These are phyloP conservation scores for Hippocampus abdominalis DNA, from an alignment of 2,113 vertebrate species.

Conservation along the genomic window DNA sequence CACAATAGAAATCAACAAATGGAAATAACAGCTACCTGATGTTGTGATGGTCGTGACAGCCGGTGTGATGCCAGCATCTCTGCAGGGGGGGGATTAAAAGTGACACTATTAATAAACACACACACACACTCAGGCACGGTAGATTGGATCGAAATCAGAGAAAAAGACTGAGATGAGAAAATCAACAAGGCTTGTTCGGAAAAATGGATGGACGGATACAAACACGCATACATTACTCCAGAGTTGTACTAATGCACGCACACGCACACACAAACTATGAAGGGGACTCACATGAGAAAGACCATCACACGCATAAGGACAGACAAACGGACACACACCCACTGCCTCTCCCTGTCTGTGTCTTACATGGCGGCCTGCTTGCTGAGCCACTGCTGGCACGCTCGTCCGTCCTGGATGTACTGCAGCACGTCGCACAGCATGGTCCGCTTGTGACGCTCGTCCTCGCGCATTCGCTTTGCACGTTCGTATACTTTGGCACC, in stretches of 20 bases:
- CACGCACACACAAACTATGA: too few species aligned
- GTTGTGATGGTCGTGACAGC: conserved; percentile 82
- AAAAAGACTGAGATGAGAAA: conserved; percentile 15
- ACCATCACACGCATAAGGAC: too few species aligned
- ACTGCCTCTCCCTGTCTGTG: background rate
- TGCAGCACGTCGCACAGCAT: conserved; percentile 94
- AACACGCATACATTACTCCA: too few species aligned
- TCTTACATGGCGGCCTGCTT: conserved; percentile 92
- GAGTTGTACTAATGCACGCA: too few species aligned
- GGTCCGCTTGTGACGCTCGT: conserved; percentile 88
- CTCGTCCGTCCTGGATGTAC: conserved; percentile 91
- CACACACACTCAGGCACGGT: background rate
- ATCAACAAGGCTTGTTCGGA: conserved; percentile 21
- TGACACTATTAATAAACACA: conserved; percentile 20
- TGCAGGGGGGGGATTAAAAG: conserved; percentile 61
- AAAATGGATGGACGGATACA: conserved; percentile 8
- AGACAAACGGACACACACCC: conserved; percentile 1
- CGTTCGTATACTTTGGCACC: conserved; percentile 90
- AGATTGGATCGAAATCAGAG: conserved; percentile 26
- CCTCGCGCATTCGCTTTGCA: conserved; percentile 84
- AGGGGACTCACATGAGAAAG: too few species aligned
- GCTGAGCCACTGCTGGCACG: conserved; percentile 98
- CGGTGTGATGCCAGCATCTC: conserved; percentile 91
- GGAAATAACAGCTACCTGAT: conserved; percentile 75
- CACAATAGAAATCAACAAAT: background rate